Conservation (phyloP, 2,113 vertebrate species). For the Ailurus styani region DNA sequence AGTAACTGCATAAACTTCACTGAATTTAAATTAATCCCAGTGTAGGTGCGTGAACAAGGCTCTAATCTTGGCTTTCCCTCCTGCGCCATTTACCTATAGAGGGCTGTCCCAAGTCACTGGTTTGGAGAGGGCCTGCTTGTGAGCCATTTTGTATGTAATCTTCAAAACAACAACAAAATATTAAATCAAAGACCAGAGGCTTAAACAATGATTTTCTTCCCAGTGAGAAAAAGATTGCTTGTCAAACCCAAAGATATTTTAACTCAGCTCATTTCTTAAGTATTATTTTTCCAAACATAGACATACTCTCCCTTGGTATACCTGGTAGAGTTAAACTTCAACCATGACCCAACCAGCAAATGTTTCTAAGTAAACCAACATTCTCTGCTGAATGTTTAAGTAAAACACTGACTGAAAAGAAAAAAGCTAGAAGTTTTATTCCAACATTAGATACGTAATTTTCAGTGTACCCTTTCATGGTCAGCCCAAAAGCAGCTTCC, state of each 20-base stretch:
- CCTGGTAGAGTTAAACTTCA: background rate
- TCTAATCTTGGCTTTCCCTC: background rate
- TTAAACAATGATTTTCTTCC: background rate
- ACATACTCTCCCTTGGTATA: background rate
- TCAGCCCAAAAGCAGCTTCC: background rate
- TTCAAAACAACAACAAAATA: background rate
- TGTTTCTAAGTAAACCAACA: background rate
- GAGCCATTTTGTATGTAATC: background rate
- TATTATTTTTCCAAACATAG: background rate
- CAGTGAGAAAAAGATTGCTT: background rate
- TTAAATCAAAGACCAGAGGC: background rate
- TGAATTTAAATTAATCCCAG: background rate
- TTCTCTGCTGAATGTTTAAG: background rate
- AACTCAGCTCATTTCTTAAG: background rate
- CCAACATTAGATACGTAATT: background rate
- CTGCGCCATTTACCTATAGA: background rate
- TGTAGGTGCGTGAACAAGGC: background rate
- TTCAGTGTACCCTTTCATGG: background rate
- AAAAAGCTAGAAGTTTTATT: background rate
- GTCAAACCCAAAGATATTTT: background rate
- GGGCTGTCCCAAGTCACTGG: background rate
- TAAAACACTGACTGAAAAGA: conserved; percentile 5
- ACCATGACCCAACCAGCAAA: background rate
- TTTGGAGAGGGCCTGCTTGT: background rate
- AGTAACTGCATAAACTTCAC: background rate